Evolutionary conservation across 2,113 vertebrate species (phyloP), one percentile per base, ranked within the genome.

Genomic region (Chionodraco myersi): DNA sequence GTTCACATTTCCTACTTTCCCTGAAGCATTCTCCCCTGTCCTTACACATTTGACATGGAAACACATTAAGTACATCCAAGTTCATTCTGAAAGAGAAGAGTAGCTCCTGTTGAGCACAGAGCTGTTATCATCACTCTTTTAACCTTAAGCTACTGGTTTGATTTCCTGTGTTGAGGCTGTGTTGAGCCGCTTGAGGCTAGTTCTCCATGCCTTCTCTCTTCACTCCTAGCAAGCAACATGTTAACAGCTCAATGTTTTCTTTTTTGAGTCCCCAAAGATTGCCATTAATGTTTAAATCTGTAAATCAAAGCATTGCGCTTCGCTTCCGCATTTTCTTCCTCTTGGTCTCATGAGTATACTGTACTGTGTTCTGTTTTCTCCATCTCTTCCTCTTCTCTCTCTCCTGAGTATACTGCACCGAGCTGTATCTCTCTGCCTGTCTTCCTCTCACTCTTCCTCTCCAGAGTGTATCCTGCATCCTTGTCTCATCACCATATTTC

Each of bases 231-330:
- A 0, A 15, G 62, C 66, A 79, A 80, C 84, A 80, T 80, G 68
- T 83, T 82, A 84, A 70, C 68, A 72, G 49, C 36, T 57, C 21
- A 61, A 60, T 60, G 52, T 10, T 66, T 51, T 21, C 34, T 61
- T 15, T 26, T 6, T 34, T n/a, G 3, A 3, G 14, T 52, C 41
- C 57, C 72, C 6, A 6, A 80, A 80, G 44, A 82, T 21, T 57
- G 49, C 21, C 7, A 85, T 84, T 65, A 83, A 90, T 79, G 57
- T 78, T 86, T 56, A 80, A 88, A 79, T 73, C 58, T 79, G 73
- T 47, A 82, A 88, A 85, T 87, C 70, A 86, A 77, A 88, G 84
- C 36, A 54, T 6, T 57, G 60, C 1, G 8, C 44, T 74, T 64
- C 6, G 0, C 52, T 48, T 78, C 71, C 18, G 81, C 72, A 14